A percentile compares a stretch with the other conserved stretches of the same genome.
These are phyloP conservation scores for Desmophyllum pertusum DNA, from an alignment of 92 coral and sea anemone genomes.

Conservation along the genomic window DNA sequence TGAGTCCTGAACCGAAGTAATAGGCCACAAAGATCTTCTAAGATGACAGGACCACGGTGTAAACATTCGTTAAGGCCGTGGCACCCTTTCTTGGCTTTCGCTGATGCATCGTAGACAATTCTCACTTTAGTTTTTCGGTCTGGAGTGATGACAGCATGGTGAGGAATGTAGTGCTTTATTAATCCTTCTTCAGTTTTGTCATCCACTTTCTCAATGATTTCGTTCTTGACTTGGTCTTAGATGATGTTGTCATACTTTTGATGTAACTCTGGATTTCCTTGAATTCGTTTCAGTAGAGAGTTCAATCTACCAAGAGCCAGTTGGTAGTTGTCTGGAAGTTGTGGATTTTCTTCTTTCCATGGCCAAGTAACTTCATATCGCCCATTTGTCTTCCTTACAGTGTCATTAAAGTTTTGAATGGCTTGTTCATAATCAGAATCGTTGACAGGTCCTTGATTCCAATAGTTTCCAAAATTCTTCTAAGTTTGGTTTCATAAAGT, in stretches of 20 bases:
- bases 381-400: no score
- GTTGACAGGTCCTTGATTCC: slow-evolving; percentile 28
- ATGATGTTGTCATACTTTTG: slow-evolving; percentile 35
- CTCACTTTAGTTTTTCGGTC: slow-evolving; percentile 19
- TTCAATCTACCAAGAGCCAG: slow-evolving; percentile 37
- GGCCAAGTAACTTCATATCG: no score
- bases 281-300: no score
- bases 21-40: slow-evolving; percentile 30
- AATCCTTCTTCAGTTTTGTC: not conserved
- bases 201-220: slow-evolving; percentile 36
- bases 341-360: no score
- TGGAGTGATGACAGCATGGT: slow-evolving; percentile 35
- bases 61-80: slow-evolving; percentile 33
- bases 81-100: slow-evolving; percentile 24
- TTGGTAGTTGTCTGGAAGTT: slow-evolving; percentile 27
- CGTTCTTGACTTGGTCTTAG: slow-evolving; percentile 26
- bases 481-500: slow-evolving; percentile 23
- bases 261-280: no score
- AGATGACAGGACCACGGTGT: no score
- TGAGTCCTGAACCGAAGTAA: slow-evolving; percentile 13
- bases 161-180: slow-evolving; percentile 31
- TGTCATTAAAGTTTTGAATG: slow-evolving; percentile 22
- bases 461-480: slow-evolving; percentile 37
- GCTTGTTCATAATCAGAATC: slow-evolving; percentile 18
- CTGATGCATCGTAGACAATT: slow-evolving; percentile 40